Percentiles rank a stretch among this genome's conserved stretches.
These are phyloP conservation scores for Platycheirus rosarum DNA, from an alignment of 2,888 invertebrate genomes.

Conservation along the genomic window DNA sequence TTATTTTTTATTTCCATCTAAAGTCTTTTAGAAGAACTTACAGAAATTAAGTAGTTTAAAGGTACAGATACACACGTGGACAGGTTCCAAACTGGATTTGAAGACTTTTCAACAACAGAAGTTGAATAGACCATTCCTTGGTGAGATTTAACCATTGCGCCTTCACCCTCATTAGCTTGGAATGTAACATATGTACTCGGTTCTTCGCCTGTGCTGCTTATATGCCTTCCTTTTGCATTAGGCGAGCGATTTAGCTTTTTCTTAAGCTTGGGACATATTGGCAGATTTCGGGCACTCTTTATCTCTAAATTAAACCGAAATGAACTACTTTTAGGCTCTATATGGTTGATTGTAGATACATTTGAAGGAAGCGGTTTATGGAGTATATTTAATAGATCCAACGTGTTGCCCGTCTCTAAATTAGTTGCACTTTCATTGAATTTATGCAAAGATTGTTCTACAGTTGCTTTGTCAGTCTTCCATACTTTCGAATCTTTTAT, in stretches of 20 bases:
- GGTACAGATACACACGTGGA: constrained; percentile 83
- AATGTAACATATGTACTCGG: constrained; percentile 86
- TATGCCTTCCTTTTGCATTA: constrained; percentile 76
- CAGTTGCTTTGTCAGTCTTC: too few relatives aligned
- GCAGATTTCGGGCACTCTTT: constrained; percentile 85
- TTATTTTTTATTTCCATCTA: background rate
- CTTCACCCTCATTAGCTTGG: constrained; percentile 81
- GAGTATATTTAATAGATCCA: constrained; percentile 77
- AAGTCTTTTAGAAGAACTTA: constrained; percentile 79
- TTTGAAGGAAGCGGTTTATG: constrained; percentile 18
- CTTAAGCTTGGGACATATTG: constrained; percentile 79
- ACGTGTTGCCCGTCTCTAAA: constrained; percentile 74
- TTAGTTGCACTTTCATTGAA: too few relatives aligned
- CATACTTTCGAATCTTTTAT: constrained; percentile 80
- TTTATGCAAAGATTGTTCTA: too few relatives aligned
- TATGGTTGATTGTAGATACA: background rate
- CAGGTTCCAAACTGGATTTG: constrained; percentile 85
- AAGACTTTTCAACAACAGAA: constrained; percentile 83
- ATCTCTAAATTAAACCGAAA: constrained; percentile 84
- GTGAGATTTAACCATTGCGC: constrained; percentile 79
- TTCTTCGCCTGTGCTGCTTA: constrained; percentile 82
- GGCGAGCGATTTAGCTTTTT: constrained; percentile 76
- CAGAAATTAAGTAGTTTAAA: constrained; percentile 84
- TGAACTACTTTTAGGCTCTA: constrained; percentile 25
- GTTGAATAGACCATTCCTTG: constrained; percentile 83